Conservation (phyloP, 1,140 invertebrate species). For the Drosophila tristis region DNA sequence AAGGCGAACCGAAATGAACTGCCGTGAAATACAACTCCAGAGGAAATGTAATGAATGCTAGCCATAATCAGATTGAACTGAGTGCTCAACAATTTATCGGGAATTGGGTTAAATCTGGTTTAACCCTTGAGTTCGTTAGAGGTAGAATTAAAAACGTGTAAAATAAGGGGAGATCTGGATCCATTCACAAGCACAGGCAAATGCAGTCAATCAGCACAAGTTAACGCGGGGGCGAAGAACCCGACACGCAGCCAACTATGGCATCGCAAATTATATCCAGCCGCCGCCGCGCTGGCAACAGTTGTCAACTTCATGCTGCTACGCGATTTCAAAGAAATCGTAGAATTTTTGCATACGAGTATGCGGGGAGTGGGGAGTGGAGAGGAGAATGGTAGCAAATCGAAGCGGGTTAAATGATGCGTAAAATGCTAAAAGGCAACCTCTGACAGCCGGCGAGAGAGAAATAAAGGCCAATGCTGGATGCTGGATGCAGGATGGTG, state of each 20-base stretch:
- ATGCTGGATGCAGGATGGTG: too few species aligned
- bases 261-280: conserved; percentile 39
- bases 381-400: conserved; percentile 39
- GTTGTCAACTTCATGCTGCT: conserved; percentile 49
- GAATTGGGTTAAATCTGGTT: conserved; percentile 22
- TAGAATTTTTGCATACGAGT: conserved; percentile 42
- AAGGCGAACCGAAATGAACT: too few species aligned
- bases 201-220: conserved; percentile 26
- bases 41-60: too few species aligned
- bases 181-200: conserved; percentile 15
- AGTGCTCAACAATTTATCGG: background rate
- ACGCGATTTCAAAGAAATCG: conserved; percentile 14
- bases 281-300: conserved; percentile 40
- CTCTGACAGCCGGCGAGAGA: conserved; percentile 4
- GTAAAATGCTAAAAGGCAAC: conserved; percentile 58
- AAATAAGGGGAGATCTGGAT: background rate
- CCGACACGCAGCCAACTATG: conserved; percentile 47
- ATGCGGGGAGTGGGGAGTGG: too few species aligned
- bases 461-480: too few species aligned
- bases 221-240: conserved; percentile 21
- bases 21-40: too few species aligned
- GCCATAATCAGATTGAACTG: conserved; percentile 4
- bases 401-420: conserved; percentile 68
- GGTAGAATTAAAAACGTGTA: conserved; percentile 15
- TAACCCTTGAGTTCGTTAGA: conserved; percentile 7